Base-by-base conservation (phyloP, 1,140 invertebrate genomes). In the Archivesica marissinica region DNA sequence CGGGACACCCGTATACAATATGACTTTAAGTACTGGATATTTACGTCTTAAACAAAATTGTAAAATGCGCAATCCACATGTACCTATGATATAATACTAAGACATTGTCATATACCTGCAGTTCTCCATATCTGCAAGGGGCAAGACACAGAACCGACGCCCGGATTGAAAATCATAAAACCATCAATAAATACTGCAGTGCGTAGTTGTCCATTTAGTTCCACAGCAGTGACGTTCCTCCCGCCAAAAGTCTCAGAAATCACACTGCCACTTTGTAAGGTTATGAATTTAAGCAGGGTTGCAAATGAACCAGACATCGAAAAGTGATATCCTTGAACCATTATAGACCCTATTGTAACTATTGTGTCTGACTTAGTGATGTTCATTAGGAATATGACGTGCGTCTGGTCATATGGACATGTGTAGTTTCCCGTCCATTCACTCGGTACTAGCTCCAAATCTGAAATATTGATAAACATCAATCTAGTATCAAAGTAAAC, bases 371-470 rank as follows among this genome's bases (percentile, higher is more conserved):
- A 83, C 41, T 50, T 70, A 38, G 80, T 83, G 33, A 83, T 83
- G 41, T 83, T 83, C 80, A 83, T 83, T 47, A 23, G 23, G 59
- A 83, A 74, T 28, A 52, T 25, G 7, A 52, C 64, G 28, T 50
- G 47, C 25, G 35, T 20, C 7, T 15, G n/a, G 20, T 83, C 80
- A 61, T 61, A 50, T 30, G 15, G 28, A 72, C 80, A 83, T 1
- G 80, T 83, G 70, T 83, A 83, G 50, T 83, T 83, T 47, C 80
- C 80, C 30, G 11, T 75, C 80, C 80, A 83, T 59, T 83, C 80
- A 64, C 80, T 83, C 17, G 80, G 68, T 6, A 83, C 28, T 0
- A 83, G 52, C 11, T 75, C 70, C 20, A 20, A 50, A 0, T 41
- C 68, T 72, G 68, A 72, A 72, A 72, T n/a, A 6, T 25, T 25